Base-by-base conservation (phyloP, 2,113 vertebrate species). In the Girardinichthys multiradiatus region DNA sequence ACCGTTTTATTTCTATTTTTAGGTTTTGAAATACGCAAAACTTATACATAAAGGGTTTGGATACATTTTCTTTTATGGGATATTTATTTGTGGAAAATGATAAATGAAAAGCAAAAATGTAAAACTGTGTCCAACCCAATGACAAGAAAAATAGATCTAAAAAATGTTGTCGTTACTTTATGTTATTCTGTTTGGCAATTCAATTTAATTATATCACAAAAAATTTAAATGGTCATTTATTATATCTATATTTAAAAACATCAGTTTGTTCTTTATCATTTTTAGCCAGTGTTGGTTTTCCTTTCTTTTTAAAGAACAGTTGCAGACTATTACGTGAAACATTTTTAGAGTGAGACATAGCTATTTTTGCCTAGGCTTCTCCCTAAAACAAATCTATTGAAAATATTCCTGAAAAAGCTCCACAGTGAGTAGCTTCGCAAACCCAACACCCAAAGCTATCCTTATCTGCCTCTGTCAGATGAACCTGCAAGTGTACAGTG, bases 381-480 rank as follows among this genome's bases (percentile, higher is more conserved):
- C 79, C 61, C 45, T 7, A 17, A 8, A 54, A 70, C 63, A 85
- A 89, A 84, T 89, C 83, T 79, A 89, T 90, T 79, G 48, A 61
- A 62, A 81, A 87, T 82, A 75, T 86, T 80, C 61, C 70, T 31
- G 61, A 81, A 84, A 87, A 85, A 76, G 68, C 81, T 67, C 1
- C 3, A 19, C 74, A 27, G 76, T 1, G 63, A 84, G 81, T 79
- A 82, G 84, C 80, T 77, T 42, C 61, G 70, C 68, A 17, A 72
- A 82, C 78, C 84, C 71, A 57, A 60, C 81, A 83, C 72, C 76
- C 62, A 71, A 74, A 81, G 72, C 39, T 58, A 1, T 74, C 77
- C 89, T 93, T 91, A 93, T 93, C 91, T 75, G 75, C 33, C 35
- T 74, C 75, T 74, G 64, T 87, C 92, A 89, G 89, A 87, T 78